Base-by-base conservation (phyloP, 2,797 vertebrate species). In the Glyptemys insculpta region DNA sequence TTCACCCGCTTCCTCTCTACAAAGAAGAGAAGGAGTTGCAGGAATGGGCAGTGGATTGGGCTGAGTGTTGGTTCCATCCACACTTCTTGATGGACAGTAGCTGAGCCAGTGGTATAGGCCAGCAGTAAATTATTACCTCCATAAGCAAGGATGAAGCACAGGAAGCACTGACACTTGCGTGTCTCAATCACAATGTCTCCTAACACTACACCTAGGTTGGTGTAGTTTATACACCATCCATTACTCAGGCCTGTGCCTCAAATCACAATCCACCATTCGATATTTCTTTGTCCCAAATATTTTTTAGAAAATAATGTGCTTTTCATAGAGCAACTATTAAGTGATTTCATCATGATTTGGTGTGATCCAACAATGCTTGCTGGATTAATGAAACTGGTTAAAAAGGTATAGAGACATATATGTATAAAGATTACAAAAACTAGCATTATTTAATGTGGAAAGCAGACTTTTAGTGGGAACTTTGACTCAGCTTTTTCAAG, bases 321-420 rank as follows among this genome's bases (percentile, higher is more conserved):
- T 97, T 97, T 97, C 83, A 50, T 50, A 97, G 74, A 89, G 54
- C 0, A 0, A 84, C 94, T 96, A 96, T 95, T 94, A 97, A 95
- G 91, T 86, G 27, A 96, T 97, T 97, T 96, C 95, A 97, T 93
- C 95, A 82, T 59, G 96, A 91, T 96, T 89, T 91, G 93, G 96
- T 97, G 95, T 96, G 93, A 96, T 93, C 91, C 52, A 97, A 87
- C 93, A 90, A 91, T 21, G 81, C 87, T 95, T 59, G 82, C 94
- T 86, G 94, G 92, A 4, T 52, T n/a, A 86, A 89, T 79, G 87
- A 84, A 93, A 31, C 2, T 0, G 8, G 74, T 85, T 10, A 91
- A 0, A 62, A 56, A 68, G 84, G 94, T 86, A 96, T 56, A 94
- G 86, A 94, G 94, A 87, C 94, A 95, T 16, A 72, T 94, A 92